Base-by-base conservation (phyloP, 2,888 invertebrate genomes). In the Eupithecia dodoneata region DNA sequence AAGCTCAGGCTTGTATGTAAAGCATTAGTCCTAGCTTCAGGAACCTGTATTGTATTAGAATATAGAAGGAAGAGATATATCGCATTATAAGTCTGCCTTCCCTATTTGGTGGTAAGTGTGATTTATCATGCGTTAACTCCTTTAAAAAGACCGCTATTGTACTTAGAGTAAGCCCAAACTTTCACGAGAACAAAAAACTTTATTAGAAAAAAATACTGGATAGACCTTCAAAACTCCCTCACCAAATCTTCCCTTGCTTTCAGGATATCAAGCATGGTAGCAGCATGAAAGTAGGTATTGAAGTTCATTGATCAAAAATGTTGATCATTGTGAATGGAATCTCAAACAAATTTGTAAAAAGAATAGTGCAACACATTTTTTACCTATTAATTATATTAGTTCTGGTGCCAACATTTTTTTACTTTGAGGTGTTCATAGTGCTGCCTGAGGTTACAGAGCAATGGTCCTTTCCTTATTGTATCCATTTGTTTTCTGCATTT, bases 401-500 rank as follows among this genome's bases (percentile, higher is more conserved):
- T 73, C 93, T 97, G 73, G 96, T 97, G 79, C 97, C 97, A 76
- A 84, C 95, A 9, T 96, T 97, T 76, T 96, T 97, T 84, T 96
- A 96, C 92, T 97, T 97, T 89, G 97, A 98, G 91, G 87, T 98
- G 18, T 97, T 96, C 87, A 87, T 97, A 52, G 97, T 98, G 4
- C 87, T 98, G 80, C 98, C 98, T 3, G 93, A 95, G 76, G 93
- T 97, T 71, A 96, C 96, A 87, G 91, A 93, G 82, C 88, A 91
- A 81, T 96, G 96, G 89, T 95, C 95, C 90, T 9, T 91, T 88
- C 85, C 96, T 94, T 92, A 95, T 91, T 65, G 91, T 96, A 72
- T 97, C 97, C 89, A 96, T 96, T 86, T 85, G 71, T 77, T 95
- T 30, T 91, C 95, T 81, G 97, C 97, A 66, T 94, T 96, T 63